phyloP scores from a whole-genome alignment of 2,888 invertebrate species.

The Argyresthia albistria region DNA sequence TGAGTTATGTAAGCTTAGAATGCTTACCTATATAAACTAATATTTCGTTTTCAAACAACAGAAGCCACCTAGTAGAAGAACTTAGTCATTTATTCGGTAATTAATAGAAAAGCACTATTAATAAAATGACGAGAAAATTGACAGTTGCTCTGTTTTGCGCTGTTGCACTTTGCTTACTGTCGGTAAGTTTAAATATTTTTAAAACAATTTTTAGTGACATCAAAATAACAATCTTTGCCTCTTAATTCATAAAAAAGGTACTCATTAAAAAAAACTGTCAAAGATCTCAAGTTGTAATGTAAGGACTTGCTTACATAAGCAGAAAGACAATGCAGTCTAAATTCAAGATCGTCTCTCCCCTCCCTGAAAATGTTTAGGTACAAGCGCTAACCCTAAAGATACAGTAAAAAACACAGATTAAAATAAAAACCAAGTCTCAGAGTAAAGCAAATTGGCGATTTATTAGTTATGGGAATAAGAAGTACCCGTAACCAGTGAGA shows the following conservation, averaged over 20 bases:
- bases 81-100: constrained; percentile 14
- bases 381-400: too few relatives aligned
- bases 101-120: constrained; percentile 14
- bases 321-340: too few relatives aligned
- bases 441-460: too few relatives aligned
- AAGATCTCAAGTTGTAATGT: not conserved
- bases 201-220: not conserved
- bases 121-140: constrained; percentile 20
- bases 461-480: too few relatives aligned
- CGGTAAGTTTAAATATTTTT: constrained; percentile 23
- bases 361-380: too few relatives aligned
- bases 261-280: constrained; percentile 1
- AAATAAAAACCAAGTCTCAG: not conserved
- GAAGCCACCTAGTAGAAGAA: not conserved
- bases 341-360: too few relatives aligned
- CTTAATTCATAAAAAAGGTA: not conserved
- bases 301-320: too few relatives aligned
- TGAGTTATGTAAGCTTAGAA: too few relatives aligned
- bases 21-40: too few relatives aligned
- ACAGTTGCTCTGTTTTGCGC: constrained; percentile 15
- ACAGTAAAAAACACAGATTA: too few relatives aligned
- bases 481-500: too few relatives aligned
- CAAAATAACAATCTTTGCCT: not conserved
- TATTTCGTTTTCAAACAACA: not conserved
- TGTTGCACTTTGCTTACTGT: constrained; percentile 22